Conservation (phyloP, 2,113 vertebrate species). For the Tympanuchus pallidicinctus region DNA sequence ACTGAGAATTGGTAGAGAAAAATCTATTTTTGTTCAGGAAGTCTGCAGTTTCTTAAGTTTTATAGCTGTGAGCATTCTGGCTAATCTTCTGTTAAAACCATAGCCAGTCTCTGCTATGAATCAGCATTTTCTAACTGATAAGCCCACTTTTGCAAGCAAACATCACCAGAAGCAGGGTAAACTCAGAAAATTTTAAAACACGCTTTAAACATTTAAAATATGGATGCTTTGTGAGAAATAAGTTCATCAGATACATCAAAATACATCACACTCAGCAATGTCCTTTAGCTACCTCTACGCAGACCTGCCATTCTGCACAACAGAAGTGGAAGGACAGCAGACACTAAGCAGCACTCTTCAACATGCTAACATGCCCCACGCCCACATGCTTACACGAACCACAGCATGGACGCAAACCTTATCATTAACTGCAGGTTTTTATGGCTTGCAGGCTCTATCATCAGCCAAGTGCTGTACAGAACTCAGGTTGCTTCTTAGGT, state of each 20-base stretch:
- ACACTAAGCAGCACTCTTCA: neutral
- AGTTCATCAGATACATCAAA: neutral
- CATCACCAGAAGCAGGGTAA: neutral
- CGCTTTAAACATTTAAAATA: neutral
- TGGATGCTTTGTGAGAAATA: neutral
- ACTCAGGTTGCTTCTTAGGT: neutral
- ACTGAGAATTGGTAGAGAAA: neutral
- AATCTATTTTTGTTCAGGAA: neutral
- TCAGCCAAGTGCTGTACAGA: neutral
- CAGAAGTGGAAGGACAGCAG: neutral
- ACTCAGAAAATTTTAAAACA: neutral
- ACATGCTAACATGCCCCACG: neutral
- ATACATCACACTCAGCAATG: neutral
- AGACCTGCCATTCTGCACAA: neutral
- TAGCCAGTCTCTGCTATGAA: neutral
- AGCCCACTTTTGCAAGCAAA: neutral
- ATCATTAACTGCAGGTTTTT: constrained; percentile 14
- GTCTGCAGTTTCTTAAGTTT: neutral
- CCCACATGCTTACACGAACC: neutral
- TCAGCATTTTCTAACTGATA: neutral
- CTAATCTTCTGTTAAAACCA: neutral
- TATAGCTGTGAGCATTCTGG: no score
- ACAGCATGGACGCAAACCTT: neutral
- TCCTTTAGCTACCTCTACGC: neutral
- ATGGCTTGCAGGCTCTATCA: neutral